These are phyloP conservation scores for Entomyzon cyanotis DNA, from an alignment of 2,113 vertebrate genomes.

Conservation along the genomic window DNA sequence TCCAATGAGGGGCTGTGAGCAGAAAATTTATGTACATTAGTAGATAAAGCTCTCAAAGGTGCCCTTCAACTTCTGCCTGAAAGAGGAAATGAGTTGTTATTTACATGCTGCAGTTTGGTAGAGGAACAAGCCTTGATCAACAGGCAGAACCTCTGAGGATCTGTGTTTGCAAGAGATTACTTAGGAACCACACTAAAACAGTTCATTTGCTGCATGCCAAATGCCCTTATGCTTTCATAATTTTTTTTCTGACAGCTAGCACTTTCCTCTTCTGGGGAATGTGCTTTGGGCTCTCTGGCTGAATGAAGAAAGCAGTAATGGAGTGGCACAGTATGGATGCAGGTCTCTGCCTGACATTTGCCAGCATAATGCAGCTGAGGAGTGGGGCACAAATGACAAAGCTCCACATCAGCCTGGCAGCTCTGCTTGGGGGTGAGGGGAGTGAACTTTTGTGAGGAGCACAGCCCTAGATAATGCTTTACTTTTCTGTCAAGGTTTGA, in stretches of 20 bases:
- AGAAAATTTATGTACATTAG: neutral
- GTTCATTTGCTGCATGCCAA: neutral
- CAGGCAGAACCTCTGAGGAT: neutral
- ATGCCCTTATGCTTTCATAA: neutral
- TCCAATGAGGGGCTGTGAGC: neutral
- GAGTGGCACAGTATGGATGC: neutral
- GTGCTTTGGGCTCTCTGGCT: neutral
- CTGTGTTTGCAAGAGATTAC: neutral
- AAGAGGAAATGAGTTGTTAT: neutral
- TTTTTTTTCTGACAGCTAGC: neutral
- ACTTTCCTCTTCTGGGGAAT: neutral
- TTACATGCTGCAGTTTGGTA: neutral
- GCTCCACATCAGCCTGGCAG: neutral
- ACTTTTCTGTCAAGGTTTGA: neutral
- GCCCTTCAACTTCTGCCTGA: neutral
- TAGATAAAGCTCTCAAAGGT: neutral
- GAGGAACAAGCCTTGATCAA: neutral
- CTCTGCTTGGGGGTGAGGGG: neutral
- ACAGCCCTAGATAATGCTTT: neutral
- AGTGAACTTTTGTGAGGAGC: neutral
- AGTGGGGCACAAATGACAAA: neutral
- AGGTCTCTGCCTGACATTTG: neutral
- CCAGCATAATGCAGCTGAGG: neutral
- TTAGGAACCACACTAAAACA: neutral
- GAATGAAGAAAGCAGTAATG: neutral